Evolutionary conservation across 2,888 invertebrate genomes (phyloP).

Genomic region (Acleris literana): DNA sequence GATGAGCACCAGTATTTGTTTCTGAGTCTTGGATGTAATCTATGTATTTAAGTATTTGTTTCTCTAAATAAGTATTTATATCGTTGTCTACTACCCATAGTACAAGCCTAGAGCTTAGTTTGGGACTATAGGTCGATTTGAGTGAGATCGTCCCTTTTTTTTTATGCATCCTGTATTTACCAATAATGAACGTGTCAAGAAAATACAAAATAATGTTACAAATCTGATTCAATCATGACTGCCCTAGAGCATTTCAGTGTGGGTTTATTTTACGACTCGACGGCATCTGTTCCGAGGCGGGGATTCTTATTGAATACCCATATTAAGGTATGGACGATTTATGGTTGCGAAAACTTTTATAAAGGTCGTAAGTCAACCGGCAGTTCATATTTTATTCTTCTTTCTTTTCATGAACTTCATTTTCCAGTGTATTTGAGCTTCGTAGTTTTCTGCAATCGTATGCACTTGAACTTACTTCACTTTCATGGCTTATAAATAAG

Average conservation of each 20-base stretch:
- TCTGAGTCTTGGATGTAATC: no score
- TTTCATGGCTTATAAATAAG: not conserved
- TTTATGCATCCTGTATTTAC: no score
- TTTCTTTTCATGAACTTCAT: not conserved
- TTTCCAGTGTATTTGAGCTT: not conserved
- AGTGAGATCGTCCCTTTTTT: no score
- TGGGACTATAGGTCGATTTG: no score
- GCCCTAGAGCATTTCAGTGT: conserved; percentile 52
- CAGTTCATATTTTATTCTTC: conserved; percentile 19
- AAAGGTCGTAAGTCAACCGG: conserved; percentile 1
- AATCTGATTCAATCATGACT: conserved; percentile 53
- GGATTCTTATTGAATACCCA: conserved; percentile 57
- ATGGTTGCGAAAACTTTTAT: conserved; percentile 35
- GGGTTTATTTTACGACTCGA: conserved; percentile 53
- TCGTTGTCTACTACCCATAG: no score
- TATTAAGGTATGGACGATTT: conserved; percentile 49
- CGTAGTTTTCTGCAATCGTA: not conserved
- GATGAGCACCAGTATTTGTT: no score
- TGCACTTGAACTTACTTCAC: not conserved
- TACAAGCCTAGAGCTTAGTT: no score
- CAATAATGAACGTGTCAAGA: no score
- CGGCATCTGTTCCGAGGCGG: conserved; percentile 55
- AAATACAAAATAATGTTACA: conserved; percentile 35
- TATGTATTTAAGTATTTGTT: no score
- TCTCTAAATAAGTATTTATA: no score